Conservation (phyloP, 2,113 vertebrate genomes). For the Vanacampus margaritifer region DNA sequence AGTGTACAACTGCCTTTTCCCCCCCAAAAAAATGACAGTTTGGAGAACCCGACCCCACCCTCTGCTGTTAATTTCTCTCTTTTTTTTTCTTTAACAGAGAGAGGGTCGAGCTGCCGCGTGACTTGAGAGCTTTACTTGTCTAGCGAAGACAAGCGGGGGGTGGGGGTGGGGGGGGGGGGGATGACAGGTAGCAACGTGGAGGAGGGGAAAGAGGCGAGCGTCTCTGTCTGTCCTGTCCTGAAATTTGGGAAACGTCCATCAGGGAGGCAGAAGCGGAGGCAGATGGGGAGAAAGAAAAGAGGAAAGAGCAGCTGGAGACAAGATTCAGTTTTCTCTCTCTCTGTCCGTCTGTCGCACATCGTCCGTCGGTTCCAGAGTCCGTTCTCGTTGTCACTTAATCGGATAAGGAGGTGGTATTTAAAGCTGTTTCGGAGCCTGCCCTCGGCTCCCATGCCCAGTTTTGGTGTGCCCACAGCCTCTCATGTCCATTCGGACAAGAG, state of each 20-base stretch:
- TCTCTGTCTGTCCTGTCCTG: slow-evolving; percentile 73
- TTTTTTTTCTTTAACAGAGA: slow-evolving; percentile 57
- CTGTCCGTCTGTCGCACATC: slow-evolving; percentile 54
- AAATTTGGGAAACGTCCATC: slow-evolving; percentile 70
- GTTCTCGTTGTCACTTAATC: slow-evolving; percentile 71
- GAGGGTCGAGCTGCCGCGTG: slow-evolving; percentile 60
- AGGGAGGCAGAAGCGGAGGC: slow-evolving; percentile 70
- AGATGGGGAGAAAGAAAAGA: slow-evolving; percentile 64
- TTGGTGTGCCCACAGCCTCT: slow-evolving; percentile 75
- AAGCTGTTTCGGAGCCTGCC: slow-evolving; percentile 69
- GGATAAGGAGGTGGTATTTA: slow-evolving; percentile 71
- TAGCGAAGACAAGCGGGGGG: slow-evolving; percentile 62
- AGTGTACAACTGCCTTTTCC: slow-evolving; percentile 71
- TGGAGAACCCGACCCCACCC: slow-evolving; percentile 63
- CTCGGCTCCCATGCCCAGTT: slow-evolving; percentile 73
- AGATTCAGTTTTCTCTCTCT: slow-evolving; percentile 59
- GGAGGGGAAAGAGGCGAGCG: slow-evolving; percentile 67
- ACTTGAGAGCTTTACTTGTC: slow-evolving; percentile 67
- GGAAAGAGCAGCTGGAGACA: slow-evolving; percentile 68
- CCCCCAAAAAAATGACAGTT: slow-evolving; percentile 68
- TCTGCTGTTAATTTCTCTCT: slow-evolving; percentile 61
- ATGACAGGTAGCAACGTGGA: slow-evolving; percentile 71
- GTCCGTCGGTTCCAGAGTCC: slow-evolving; percentile 75
- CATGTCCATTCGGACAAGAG: slow-evolving; percentile 81
- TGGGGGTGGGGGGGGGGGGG: slow-evolving; percentile 70